Percentiles rank a stretch among this genome's conserved stretches.
These are phyloP conservation scores for Solea solea DNA, from an alignment of 2,113 vertebrate genomes.

Conservation along the genomic window DNA sequence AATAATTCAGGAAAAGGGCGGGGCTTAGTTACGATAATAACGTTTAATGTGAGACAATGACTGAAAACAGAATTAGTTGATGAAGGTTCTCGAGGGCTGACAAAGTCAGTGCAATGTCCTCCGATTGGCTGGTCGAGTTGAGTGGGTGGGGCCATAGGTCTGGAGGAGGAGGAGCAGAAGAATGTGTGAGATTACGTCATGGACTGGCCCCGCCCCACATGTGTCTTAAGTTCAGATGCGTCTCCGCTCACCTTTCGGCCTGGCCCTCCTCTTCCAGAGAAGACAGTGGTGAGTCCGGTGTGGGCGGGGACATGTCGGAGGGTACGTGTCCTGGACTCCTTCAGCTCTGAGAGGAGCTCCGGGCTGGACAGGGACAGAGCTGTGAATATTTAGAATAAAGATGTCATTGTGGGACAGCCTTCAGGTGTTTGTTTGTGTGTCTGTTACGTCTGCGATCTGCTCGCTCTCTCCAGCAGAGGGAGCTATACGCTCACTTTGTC, in stretches of 20 bases:
- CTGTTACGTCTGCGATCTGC: too few relatives aligned
- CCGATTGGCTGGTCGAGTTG: slow-evolving; percentile 26
- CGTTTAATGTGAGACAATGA: too few relatives aligned
- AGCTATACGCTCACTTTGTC: slow-evolving; percentile 14
- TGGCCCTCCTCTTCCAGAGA: slow-evolving; percentile 57
- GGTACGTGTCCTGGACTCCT: not conserved
- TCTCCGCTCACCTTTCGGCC: slow-evolving; percentile 25
- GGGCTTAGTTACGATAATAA: too few relatives aligned
- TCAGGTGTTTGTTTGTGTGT: too few relatives aligned
- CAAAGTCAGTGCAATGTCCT: slow-evolving; percentile 6
- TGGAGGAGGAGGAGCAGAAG: not conserved
- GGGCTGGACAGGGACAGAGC: slow-evolving; percentile 58
- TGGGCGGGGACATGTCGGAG: slow-evolving; percentile 31
- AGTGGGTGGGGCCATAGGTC: slow-evolving; percentile 14
- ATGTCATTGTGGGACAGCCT: not conserved
- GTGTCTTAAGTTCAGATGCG: not conserved
- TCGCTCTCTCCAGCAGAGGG: too few relatives aligned
- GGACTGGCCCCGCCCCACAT: too few relatives aligned
- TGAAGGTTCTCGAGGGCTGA: not conserved
- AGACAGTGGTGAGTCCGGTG: slow-evolving; percentile 48
- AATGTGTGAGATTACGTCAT: not conserved
- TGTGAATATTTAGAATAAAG: slow-evolving; percentile 5
- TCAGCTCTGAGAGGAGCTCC: slow-evolving; percentile 55
- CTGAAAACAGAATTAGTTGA: not conserved
- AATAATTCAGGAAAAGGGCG: too few relatives aligned